A percentile compares a stretch with the other conserved stretches of the same genome.
Evolutionary conservation across 2,888 invertebrate genomes (phyloP).

Genomic region (Acleris literana): DNA sequence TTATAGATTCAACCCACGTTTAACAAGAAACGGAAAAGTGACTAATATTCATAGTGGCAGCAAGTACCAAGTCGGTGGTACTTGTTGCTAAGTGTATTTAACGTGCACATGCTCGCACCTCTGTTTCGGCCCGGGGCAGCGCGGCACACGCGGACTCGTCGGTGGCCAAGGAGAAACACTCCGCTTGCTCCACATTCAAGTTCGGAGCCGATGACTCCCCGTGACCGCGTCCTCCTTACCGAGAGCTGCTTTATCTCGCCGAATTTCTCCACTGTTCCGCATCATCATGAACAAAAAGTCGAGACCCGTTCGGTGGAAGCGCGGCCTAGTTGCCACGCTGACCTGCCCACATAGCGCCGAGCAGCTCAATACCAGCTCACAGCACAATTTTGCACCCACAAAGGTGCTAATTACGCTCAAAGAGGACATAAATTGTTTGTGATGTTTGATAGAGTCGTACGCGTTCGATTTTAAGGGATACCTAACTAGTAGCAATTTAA

Average conservation of each 20-base stretch:
- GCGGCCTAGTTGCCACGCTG: slow-evolving; percentile 73
- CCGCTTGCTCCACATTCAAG: slow-evolving; percentile 75
- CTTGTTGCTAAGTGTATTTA: slow-evolving; percentile 36
- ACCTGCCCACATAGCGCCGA: slow-evolving; percentile 53
- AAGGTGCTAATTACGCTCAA: slow-evolving; percentile 58
- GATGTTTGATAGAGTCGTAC: slow-evolving; percentile 45
- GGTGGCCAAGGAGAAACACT: slow-evolving; percentile 71
- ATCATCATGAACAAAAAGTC: slow-evolving; percentile 80
- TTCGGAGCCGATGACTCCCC: slow-evolving; percentile 79
- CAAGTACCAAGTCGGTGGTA: neutral
- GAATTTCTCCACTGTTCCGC: slow-evolving; percentile 81
- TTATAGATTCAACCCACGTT: neutral
- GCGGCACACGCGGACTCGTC: slow-evolving; percentile 57
- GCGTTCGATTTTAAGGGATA: slow-evolving; percentile 43
- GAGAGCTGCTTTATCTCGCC: slow-evolving; percentile 77
- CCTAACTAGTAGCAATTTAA: slow-evolving; percentile 39
- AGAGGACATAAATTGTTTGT: slow-evolving; percentile 51
- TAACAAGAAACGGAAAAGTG: slow-evolving; percentile 1
- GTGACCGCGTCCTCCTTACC: slow-evolving; percentile 80
- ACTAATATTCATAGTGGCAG: slow-evolving; percentile 5
- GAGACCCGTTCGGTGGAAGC: slow-evolving; percentile 75
- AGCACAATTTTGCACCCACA: slow-evolving; percentile 51
- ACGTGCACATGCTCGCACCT: slow-evolving; percentile 43
- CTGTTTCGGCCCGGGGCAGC: slow-evolving; percentile 57
- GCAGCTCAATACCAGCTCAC: slow-evolving; percentile 48